phyloP scores from a whole-genome alignment of 1,140 invertebrate species.

The Eumeta japonica region DNA sequence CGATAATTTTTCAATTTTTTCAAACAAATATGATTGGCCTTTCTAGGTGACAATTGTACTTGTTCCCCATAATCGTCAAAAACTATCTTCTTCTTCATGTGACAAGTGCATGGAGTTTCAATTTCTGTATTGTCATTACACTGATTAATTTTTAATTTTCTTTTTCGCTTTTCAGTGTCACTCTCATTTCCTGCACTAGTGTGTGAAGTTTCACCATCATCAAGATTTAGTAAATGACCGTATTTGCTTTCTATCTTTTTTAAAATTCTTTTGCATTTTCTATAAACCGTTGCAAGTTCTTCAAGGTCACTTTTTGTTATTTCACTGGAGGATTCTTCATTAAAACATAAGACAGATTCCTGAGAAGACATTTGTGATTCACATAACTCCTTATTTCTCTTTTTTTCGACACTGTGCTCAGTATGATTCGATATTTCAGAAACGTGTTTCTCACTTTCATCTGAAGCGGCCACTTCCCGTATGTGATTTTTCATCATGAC shows the following conservation, averaged over 20 bases:
- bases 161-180: not conserved
- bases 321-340: too few species aligned
- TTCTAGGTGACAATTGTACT: conserved; percentile 13
- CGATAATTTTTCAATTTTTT: conserved; percentile 21
- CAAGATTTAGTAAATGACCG: conserved; percentile 32
- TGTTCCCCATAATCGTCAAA: conserved; percentile 38
- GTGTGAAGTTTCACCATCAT: conserved; percentile 5
- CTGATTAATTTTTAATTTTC: conserved; percentile 4
- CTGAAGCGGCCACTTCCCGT: conserved; percentile 15
- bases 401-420: conserved; percentile 3
- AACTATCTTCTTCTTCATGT: conserved; percentile 30
- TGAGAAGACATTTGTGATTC: too few species aligned
- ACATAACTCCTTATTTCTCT: conserved; percentile 4
- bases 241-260: conserved; percentile 43
- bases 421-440: too few species aligned
- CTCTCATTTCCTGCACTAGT: too few species aligned
- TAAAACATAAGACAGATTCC: too few species aligned
- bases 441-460: conserved; percentile 3
- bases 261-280: conserved; percentile 32
- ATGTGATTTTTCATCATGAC: conserved; percentile 34
- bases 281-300: conserved; percentile 29
- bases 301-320: conserved; percentile 28
- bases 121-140: conserved; percentile 3
- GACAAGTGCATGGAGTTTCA: conserved; percentile 26
- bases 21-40: conserved; percentile 28